Percentiles rank a stretch among this genome's conserved stretches.
Evolutionary conservation across 2,888 invertebrate genomes (phyloP).

Genomic region (Selenia dentaria): DNA sequence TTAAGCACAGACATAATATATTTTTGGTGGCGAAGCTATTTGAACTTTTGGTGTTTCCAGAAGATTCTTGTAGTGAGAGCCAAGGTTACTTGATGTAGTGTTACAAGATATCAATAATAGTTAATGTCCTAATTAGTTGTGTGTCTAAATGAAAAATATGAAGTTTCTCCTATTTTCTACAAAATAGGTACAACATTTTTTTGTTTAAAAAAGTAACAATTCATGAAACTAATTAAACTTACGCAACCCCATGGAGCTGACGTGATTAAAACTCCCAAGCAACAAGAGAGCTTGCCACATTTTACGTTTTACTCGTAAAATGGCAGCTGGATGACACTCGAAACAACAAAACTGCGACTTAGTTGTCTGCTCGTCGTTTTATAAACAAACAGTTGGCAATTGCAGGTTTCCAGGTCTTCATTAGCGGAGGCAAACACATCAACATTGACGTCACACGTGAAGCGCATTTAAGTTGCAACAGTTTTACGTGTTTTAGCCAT

Average conservation of each 20-base stretch:
- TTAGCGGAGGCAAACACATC: slow-evolving; percentile 46
- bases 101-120: no score
- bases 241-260: slow-evolving; percentile 50
- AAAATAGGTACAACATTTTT: not conserved
- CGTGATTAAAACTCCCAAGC: slow-evolving; percentile 39
- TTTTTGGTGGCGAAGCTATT: no score
- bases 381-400: slow-evolving; percentile 59
- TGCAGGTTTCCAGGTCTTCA: slow-evolving; percentile 51
- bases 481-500: not conserved
- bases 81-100: no score
- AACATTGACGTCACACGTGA: slow-evolving; percentile 42
- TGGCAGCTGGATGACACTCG: slow-evolving; percentile 36
- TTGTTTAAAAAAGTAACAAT: not conserved
- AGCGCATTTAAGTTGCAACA: slow-evolving; percentile 12
- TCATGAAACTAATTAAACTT: slow-evolving; percentile 44
- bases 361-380: slow-evolving; percentile 42
- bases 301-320: not conserved
- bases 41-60: no score
- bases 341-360: slow-evolving; percentile 38
- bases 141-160: no score
- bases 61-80: no score
- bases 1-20: no score
- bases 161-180: no score
- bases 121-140: no score
- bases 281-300: slow-evolving; percentile 41